phyloP scores from a whole-genome alignment of 2,888 invertebrate genomes.

The Rhyacophila evoluta region DNA sequence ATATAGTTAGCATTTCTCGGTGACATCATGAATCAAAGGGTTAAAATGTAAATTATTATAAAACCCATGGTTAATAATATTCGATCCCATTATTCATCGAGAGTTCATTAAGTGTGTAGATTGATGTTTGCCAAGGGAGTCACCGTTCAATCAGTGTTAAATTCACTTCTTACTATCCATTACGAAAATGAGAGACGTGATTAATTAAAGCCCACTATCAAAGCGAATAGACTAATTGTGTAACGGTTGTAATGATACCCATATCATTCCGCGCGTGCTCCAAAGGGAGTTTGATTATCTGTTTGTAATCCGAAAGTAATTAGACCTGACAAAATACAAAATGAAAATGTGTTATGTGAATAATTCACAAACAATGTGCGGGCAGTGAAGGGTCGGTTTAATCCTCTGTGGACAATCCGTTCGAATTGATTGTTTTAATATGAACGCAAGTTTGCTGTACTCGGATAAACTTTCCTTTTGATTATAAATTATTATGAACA shows the following conservation, averaged over 20 bases:
- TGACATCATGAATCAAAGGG: no score
- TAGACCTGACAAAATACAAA: neutral
- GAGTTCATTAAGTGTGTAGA: no score
- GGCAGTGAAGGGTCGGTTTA: neutral
- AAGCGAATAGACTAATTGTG: neutral
- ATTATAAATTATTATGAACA: no score
- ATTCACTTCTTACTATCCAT: neutral
- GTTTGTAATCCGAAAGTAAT: slow-evolving; percentile 5
- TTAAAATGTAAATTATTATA: no score
- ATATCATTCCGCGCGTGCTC: neutral
- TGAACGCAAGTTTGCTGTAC: no score
- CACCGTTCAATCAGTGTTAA: neutral
- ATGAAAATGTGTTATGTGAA: neutral
- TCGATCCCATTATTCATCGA: no score
- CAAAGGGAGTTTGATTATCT: neutral
- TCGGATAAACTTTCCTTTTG: no score
- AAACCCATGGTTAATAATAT: no score
- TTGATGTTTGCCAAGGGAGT: neutral
- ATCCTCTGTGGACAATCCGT: neutral
- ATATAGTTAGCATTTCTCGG: no score
- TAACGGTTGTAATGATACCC: neutral
- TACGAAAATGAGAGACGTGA: neutral
- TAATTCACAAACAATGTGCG: no score
- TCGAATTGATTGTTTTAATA: no score
- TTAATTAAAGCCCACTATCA: neutral